These are phyloP conservation scores for Ara ararauna DNA, from an alignment of 2,797 vertebrate genomes.

Conservation along the genomic window DNA sequence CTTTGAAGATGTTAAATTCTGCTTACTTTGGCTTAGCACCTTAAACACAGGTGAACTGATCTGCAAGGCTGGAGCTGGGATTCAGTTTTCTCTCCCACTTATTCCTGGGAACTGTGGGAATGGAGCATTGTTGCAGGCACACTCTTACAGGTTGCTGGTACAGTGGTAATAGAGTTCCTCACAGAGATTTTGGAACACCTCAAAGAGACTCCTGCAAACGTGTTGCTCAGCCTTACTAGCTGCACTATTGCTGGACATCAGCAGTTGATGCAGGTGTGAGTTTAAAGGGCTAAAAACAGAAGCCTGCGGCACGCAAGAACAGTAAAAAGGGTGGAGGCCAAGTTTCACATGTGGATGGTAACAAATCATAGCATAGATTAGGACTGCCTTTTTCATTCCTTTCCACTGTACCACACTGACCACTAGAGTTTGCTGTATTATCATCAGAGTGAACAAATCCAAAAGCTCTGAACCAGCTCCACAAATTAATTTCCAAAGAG, in stretches of 20 bases:
- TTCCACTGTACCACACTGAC: conserved; percentile 46
- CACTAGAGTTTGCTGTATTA: conserved; percentile 72
- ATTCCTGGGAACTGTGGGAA: neutral
- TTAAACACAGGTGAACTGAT: neutral
- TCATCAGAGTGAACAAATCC: neutral
- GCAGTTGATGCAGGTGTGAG: neutral
- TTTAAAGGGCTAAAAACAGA: neutral
- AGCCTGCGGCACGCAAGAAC: neutral
- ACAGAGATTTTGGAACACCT: neutral
- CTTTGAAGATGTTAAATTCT: neutral
- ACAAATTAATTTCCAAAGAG: neutral
- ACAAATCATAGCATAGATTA: neutral
- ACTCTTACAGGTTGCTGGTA: neutral
- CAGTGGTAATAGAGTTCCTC: neutral
- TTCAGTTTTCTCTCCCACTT: neutral
- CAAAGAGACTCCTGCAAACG: neutral
- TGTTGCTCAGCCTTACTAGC: neutral
- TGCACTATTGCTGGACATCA: neutral
- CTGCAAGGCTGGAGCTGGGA: neutral
- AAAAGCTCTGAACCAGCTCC: neutral
- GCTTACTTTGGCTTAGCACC: neutral
- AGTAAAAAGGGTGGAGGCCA: neutral
- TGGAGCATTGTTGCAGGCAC: neutral
- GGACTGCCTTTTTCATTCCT: neutral
- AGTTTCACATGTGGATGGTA: neutral